These are phyloP conservation scores for Urophycis tenuis DNA, from an alignment of 2,797 vertebrate species.

Conservation along the genomic window DNA sequence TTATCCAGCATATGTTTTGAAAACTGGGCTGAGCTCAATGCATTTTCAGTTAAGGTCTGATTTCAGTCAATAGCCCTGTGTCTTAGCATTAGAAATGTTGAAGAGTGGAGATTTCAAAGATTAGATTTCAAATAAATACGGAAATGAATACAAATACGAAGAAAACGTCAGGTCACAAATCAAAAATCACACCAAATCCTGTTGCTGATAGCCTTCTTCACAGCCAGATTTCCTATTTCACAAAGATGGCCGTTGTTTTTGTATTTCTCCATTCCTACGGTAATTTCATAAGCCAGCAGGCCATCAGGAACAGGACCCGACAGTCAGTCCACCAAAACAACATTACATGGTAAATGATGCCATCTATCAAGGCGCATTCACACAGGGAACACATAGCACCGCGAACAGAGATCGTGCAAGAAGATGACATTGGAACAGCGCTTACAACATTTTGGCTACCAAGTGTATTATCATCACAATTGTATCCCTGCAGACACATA, in stretches of 20 bases:
- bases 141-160: not conserved
- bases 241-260: constrained; percentile 15
- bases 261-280: constrained; percentile 29
- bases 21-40: not conserved
- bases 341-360: constrained; percentile 41
- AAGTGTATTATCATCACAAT: not conserved
- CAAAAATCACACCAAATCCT: not conserved
- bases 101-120: not conserved
- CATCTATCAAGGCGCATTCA: constrained; percentile 39
- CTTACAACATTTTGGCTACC: not conserved
- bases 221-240: constrained; percentile 19
- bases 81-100: not conserved
- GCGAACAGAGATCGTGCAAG: not conserved
- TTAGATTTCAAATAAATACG: too few species aligned
- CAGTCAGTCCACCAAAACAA: constrained; percentile 46
- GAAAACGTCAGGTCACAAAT: not conserved
- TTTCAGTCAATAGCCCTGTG: not conserved
- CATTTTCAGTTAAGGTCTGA: not conserved
- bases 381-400: not conserved
- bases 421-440: not conserved
- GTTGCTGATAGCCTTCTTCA: not conserved
- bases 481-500: not conserved
- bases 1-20: not conserved
- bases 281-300: constrained; percentile 48
- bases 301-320: constrained; percentile 40